Conservation (phyloP, 2,113 vertebrate species). For the rabbit (Oryctolagus cuniculus) region mOryCun1.1 NC_091434.1:173391001-173391500, state of each 20-base stretch:
- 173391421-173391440: background rate
- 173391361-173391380: background rate
- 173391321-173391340: background rate
- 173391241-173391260: background rate
- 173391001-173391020: slow-evolving; percentile 34
- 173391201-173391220: background rate
- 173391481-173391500: background rate
- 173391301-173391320: too few species aligned
- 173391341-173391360: background rate
- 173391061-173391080: background rate
- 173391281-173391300: background rate
- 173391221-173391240: background rate
- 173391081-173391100: background rate
- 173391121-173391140: background rate
- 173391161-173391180: background rate
- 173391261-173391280: background rate
- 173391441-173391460: background rate
- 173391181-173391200: background rate
- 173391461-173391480: too few species aligned
- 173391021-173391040: background rate
- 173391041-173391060: background rate
- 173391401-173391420: background rate
- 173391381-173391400: background rate
- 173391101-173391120: background rate
- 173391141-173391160: background rate